These are phyloP conservation scores for Sialia sialis DNA, from an alignment of 2,113 vertebrate species.

Conservation along the genomic window DNA sequence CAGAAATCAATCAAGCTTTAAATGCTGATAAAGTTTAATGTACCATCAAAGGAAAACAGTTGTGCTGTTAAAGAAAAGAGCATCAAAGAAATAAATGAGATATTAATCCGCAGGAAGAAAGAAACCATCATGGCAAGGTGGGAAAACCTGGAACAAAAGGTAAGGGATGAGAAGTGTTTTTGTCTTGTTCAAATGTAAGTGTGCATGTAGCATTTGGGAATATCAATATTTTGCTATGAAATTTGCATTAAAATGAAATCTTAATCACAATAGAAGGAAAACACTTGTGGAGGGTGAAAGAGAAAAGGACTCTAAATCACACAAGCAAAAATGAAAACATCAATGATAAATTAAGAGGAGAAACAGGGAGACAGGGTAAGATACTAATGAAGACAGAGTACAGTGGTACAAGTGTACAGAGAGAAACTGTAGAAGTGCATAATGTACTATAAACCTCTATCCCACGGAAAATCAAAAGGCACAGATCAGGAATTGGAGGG, in stretches of 20 bases:
- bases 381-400: not conserved
- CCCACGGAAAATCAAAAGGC: not conserved
- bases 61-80: not conserved
- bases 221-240: not conserved
- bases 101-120: conserved; percentile 36
- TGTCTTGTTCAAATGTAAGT: not conserved
- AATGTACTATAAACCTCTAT: not conserved
- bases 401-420: not conserved
- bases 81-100: conserved; percentile 22
- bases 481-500: not conserved
- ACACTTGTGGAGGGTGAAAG: not conserved
- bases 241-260: conserved; percentile 46
- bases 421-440: not conserved
- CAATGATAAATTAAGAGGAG: not conserved
- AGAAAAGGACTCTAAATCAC: not conserved
- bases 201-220: not conserved
- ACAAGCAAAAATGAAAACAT: not conserved
- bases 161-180: not conserved
- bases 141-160: conserved; percentile 20
- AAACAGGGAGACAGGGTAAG: not conserved
- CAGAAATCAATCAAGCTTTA: conserved; percentile 24
- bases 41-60: conserved; percentile 44
- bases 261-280: conserved; percentile 22
- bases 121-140: not conserved
- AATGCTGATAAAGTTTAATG: not conserved